Evolutionary conservation across 2,888 invertebrate species (phyloP).

Genomic region (Apoda limacodes): DNA sequence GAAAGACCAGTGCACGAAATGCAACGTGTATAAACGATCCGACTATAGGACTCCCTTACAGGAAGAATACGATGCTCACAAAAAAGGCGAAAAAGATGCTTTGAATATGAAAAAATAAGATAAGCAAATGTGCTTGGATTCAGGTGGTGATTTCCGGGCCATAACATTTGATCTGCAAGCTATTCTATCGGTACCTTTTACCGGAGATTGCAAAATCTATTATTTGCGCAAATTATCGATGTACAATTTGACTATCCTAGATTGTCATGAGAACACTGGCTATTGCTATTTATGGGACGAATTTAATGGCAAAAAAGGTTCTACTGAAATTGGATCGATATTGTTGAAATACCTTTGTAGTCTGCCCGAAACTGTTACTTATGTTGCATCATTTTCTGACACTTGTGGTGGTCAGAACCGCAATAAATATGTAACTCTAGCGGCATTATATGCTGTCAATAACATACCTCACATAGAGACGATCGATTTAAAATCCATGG

Average conservation of each 20-base stretch:
- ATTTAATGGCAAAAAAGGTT: conserved; percentile 9
- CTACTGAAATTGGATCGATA: conserved; percentile 7
- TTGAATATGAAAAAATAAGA: conserved; percentile 10
- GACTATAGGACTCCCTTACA: too few relatives aligned
- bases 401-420: conserved; percentile 13
- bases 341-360: neutral
- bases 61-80: conserved; percentile 2
- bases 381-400: conserved; percentile 9
- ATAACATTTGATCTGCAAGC: conserved; percentile 13
- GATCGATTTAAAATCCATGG: conserved; percentile 6
- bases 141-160: conserved; percentile 8
- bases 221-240: conserved; percentile 3
- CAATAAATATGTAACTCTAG: conserved; percentile 11
- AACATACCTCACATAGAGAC: conserved; percentile 6
- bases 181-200: too few relatives aligned
- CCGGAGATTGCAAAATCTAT: conserved; percentile 4
- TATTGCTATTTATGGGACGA: conserved; percentile 9
- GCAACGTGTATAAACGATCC: conserved; percentile 12
- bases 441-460: conserved; percentile 8
- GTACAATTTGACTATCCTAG: conserved; percentile 4
- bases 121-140: conserved; percentile 10
- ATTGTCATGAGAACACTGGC: conserved; percentile 3
- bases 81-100: conserved; percentile 6
- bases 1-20: too few relatives aligned
- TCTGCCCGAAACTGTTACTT: conserved; percentile 4